Evolutionary conservation across 2,888 invertebrate genomes (phyloP).

Genomic region (Gastrophysa polygoni): DNA sequence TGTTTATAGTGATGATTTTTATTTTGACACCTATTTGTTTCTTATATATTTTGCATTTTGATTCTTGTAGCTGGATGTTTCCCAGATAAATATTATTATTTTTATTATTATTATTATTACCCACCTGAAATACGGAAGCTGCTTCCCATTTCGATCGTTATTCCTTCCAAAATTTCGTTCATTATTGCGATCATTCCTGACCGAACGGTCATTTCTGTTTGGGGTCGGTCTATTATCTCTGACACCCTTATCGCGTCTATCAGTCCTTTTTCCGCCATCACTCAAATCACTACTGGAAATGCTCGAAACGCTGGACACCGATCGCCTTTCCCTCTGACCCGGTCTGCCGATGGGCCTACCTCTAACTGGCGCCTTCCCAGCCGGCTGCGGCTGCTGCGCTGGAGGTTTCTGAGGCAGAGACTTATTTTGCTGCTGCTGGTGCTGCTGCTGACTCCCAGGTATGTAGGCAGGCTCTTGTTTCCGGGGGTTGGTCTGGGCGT

Average conservation of each 20-base stretch:
- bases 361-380: background rate
- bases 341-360: background rate
- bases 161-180: background rate
- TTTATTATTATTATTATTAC: no score
- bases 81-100: no score
- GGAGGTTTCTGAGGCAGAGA: constrained; percentile 13
- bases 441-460: constrained; percentile 32
- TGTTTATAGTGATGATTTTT: no score
- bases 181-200: background rate
- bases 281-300: constrained; percentile 59
- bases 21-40: no score
- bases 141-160: constrained; percentile 19
- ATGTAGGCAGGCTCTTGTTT: constrained; percentile 25
- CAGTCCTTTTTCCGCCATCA: constrained; percentile 41
- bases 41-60: no score
- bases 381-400: background rate
- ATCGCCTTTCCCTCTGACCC: constrained; percentile 50
- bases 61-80: no score
- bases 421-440: no score
- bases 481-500: constrained; percentile 21
- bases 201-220: background rate
- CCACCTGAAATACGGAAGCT: constrained; percentile 31
- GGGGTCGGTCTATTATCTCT: background rate
- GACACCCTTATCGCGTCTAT: background rate
- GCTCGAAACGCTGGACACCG: constrained; percentile 62